Percentiles rank a stretch among this genome's conserved stretches.
Evolutionary conservation across 2,888 invertebrate genomes (phyloP).

Genomic region (Drosophila quinaria): DNA sequence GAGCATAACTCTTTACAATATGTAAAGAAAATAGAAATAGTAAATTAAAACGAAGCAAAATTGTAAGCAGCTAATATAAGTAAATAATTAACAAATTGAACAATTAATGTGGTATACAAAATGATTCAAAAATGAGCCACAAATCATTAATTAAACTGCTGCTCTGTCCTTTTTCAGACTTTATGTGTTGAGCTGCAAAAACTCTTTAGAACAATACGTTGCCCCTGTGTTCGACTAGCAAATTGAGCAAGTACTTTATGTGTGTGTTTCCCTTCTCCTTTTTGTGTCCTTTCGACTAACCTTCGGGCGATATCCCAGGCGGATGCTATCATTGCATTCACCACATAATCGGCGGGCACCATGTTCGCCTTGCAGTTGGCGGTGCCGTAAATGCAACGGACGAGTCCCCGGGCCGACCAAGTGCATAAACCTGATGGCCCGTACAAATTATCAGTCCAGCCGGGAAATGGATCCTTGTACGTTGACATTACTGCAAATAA

Average conservation of each 20-base stretch:
- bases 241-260: constrained; percentile 11
- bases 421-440: constrained; percentile 86
- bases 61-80: neutral
- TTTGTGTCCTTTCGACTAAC: constrained; percentile 67
- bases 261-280: neutral
- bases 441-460: constrained; percentile 86
- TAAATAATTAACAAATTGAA: neutral
- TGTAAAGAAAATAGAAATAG: too few species aligned
- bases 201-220: constrained; percentile 18
- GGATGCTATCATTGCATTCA: constrained; percentile 86
- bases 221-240: neutral
- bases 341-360: constrained; percentile 86
- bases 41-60: neutral
- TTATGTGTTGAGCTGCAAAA: neutral
- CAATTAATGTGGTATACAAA: neutral
- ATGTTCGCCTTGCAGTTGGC: constrained; percentile 84
- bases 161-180: neutral
- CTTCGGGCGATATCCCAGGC: constrained; percentile 85
- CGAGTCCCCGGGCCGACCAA: constrained; percentile 85
- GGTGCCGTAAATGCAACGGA: constrained; percentile 85
- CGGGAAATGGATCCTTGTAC: constrained; percentile 86
- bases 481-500: constrained; percentile 85
- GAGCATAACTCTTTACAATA: too few species aligned
- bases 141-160: constrained; percentile 9
- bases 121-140: neutral